Evolutionary conservation across 2,797 vertebrate species (phyloP).

Genomic region (Craterocephalus amniculus): DNA sequence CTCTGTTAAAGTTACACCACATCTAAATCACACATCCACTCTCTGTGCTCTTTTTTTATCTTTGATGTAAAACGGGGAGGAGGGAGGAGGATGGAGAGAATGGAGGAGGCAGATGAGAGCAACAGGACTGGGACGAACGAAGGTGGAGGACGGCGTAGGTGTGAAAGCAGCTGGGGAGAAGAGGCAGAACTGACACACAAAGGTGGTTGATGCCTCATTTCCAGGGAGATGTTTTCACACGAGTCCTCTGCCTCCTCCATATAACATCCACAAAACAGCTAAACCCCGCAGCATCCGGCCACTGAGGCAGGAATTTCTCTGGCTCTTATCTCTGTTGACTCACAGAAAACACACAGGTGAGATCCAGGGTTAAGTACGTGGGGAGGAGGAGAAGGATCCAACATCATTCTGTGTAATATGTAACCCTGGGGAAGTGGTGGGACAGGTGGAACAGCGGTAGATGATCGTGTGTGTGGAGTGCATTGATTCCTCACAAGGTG

Average conservation of each 20-base stretch:
- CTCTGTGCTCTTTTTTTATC: constrained; percentile 23
- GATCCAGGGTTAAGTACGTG: constrained; percentile 60
- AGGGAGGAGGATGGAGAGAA: constrained; percentile 36
- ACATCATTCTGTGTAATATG: constrained; percentile 35
- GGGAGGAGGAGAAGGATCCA: constrained; percentile 52
- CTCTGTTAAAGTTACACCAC: constrained; percentile 47
- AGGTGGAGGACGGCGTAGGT: constrained; percentile 70
- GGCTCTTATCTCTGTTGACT: constrained; percentile 50
- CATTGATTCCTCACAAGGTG: constrained; percentile 10
- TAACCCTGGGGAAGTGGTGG: constrained; percentile 39
- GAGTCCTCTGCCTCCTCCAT: constrained; percentile 54
- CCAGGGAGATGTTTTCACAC: constrained; percentile 57
- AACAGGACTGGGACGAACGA: constrained; percentile 45
- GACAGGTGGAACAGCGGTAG: background rate
- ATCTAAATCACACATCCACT: constrained; percentile 45
- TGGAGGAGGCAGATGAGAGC: constrained; percentile 43
- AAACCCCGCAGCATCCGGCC: constrained; percentile 42
- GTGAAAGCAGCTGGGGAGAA: constrained; percentile 69
- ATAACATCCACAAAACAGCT: constrained; percentile 25
- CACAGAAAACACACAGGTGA: constrained; percentile 65
- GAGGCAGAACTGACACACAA: constrained; percentile 69
- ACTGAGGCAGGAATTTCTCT: constrained; percentile 44
- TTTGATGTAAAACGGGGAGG: constrained; percentile 53
- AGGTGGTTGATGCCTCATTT: constrained; percentile 67
- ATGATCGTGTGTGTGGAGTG: constrained; percentile 10